Conservation (phyloP, 2,797 vertebrate species). For the Eleutherodactylus coqui region DNA sequence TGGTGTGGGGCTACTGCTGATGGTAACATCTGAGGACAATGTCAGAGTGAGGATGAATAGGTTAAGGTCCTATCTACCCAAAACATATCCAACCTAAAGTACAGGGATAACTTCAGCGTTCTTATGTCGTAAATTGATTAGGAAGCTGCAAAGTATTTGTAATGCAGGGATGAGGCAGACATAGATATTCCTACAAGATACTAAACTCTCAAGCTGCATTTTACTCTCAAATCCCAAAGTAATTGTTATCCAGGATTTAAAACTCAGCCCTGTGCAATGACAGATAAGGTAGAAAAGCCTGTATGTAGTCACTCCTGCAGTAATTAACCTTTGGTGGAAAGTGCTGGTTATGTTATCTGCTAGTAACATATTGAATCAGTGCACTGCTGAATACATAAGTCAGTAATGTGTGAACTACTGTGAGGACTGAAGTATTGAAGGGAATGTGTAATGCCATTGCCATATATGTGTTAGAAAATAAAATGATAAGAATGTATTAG, state of each 20-base stretch:
- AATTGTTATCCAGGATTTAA: slow-evolving; percentile 18
- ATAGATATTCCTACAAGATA: background rate
- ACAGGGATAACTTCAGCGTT: background rate
- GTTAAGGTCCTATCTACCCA: background rate
- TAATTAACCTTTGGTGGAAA: slow-evolving; percentile 7
- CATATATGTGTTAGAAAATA: background rate
- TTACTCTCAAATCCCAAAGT: background rate
- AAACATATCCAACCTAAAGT: background rate
- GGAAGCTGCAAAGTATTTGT: background rate
- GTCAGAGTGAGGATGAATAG: no score
- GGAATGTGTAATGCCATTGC: background rate
- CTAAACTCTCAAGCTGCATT: background rate
- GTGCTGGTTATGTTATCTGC: background rate
- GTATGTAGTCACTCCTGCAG: background rate
- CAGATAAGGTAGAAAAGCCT: slow-evolving; percentile 11
- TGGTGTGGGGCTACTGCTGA: no score
- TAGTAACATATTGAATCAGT: slow-evolving; percentile 21
- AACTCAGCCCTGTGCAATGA: background rate
- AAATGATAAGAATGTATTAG: background rate
- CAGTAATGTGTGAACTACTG: background rate
- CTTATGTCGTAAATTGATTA: background rate
- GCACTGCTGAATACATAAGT: background rate
- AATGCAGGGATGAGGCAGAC: background rate
- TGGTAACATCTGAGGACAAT: no score
- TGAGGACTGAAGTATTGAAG: background rate